Base-by-base conservation (phyloP, 2,888 invertebrate genomes). In the Seira ritae region DNA sequence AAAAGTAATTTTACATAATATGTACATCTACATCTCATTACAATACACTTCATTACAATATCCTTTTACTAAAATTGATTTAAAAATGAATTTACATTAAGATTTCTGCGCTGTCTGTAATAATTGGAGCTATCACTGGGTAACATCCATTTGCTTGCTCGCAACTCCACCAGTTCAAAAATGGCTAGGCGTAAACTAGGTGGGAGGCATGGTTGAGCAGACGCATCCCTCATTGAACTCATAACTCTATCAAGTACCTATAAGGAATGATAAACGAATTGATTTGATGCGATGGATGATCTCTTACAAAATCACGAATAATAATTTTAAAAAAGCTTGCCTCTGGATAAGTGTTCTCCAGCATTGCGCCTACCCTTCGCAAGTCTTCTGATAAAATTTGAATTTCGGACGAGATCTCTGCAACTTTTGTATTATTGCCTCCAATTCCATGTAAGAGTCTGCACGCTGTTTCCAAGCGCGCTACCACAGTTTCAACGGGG, bases 111-210 rank as follows among this genome's bases (percentile, higher is more conserved):
- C 85, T 92, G 91, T 68, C 91, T 91, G 90, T 97, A 97, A 91
- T 97, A 97, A 90, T 94, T 94, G 91, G 94, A 95, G 93, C 96
- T 94, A 89, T 95, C 94, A 91, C 96, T 95, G 88, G 94, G 94
- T 85, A 95, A 94, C 90, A 95, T 94, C 98, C 98, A 98, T 90
- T 95, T 94, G 91, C 96, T 96, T 86, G 97, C 97, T 90, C 98
- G 93, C 90, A 98, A 92, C 92, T 98, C 98, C 90, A 98, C 96
- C 86, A 98, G 92, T 92, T 98, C 97, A 91, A 98, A 94, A 90
- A 98, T 88, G 10, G 88, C 88, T 3, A 88, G 75, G 22, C 79
- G 42, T 20, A 82, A 70, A 20, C 73, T 66, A 4, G 86, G 81
- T 8, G 87, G 86, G 60, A 88, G 80, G 69, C 85, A 85, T n/a